Conservation (phyloP, 2,888 invertebrate species). For the Plusia festucae region DNA sequence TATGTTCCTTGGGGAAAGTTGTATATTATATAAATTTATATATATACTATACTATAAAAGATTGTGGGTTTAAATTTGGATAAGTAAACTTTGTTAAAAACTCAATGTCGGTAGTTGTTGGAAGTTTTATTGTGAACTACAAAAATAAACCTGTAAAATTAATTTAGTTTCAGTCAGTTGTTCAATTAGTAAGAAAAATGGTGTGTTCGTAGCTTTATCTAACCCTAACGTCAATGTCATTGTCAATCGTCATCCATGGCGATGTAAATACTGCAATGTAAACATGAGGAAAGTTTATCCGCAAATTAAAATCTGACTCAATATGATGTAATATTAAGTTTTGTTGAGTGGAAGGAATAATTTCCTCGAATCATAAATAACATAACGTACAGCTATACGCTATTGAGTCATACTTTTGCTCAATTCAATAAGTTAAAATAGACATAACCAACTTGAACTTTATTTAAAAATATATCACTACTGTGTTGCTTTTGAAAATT, state of each 20-base stretch:
- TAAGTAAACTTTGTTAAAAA: too few species aligned
- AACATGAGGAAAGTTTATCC: neutral
- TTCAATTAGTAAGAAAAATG: too few species aligned
- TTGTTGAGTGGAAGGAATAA: neutral
- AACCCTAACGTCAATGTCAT: neutral
- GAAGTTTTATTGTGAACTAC: too few species aligned
- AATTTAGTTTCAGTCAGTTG: too few species aligned
- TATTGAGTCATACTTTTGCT: neutral
- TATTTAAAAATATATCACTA: too few species aligned
- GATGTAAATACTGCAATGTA: neutral
- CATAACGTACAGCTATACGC: neutral
- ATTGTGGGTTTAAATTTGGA: too few species aligned
- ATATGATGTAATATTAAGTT: neutral
- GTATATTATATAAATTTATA: too few species aligned
- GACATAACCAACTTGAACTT: neutral
- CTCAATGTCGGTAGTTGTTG: too few species aligned
- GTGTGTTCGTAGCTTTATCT: neutral
- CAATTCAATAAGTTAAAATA: neutral
- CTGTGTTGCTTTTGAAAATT: too few species aligned
- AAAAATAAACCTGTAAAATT: too few species aligned
- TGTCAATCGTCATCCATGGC: neutral
- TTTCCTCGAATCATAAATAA: neutral
- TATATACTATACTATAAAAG: too few species aligned
- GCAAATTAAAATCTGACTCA: neutral
- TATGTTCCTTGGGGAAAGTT: too few species aligned